These are phyloP conservation scores for Maniola jurtina DNA, from an alignment of 1,140 invertebrate species.

Conservation along the genomic window DNA sequence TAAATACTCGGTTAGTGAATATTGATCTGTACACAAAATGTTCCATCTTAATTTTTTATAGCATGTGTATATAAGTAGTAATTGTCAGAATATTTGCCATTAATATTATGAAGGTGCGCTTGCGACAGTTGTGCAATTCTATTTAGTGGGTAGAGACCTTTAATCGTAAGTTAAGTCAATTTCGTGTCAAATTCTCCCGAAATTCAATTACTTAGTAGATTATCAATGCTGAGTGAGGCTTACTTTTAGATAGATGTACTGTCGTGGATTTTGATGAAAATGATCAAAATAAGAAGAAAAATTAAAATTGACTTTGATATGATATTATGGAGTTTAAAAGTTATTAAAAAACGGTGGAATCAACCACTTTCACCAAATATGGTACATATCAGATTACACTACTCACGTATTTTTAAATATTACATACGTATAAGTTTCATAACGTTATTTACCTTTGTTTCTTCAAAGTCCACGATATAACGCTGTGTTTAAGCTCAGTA, in stretches of 20 bases:
- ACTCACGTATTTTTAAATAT: no score
- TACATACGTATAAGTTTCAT: no score
- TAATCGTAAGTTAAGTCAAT: slow-evolving; percentile 75
- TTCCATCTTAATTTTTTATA: no score
- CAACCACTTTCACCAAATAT: no score
- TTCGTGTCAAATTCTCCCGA: slow-evolving; percentile 78
- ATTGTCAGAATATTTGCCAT: no score
- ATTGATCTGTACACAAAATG: no score
- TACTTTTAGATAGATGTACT: slow-evolving; percentile 38
- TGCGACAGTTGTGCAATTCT: slow-evolving; percentile 8
- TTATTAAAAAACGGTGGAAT: no score
- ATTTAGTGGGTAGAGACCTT: slow-evolving; percentile 21
- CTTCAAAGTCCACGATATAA: slow-evolving; percentile 26
- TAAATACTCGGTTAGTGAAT: no score
- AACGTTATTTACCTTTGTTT: neutral
- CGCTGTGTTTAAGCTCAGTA: slow-evolving; percentile 28
- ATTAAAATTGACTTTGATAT: neutral
- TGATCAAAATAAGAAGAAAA: neutral
- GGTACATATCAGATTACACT: no score
- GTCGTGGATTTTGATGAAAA: slow-evolving; percentile 46
- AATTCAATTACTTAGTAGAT: slow-evolving; percentile 77
- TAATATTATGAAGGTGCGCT: neutral
- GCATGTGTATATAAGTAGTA: no score
- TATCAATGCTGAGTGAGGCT: slow-evolving; percentile 56
- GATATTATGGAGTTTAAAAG: neutral